These are phyloP conservation scores for Xiphophorus maculatus DNA, from an alignment of 2,113 vertebrate species.

Conservation along the genomic window DNA sequence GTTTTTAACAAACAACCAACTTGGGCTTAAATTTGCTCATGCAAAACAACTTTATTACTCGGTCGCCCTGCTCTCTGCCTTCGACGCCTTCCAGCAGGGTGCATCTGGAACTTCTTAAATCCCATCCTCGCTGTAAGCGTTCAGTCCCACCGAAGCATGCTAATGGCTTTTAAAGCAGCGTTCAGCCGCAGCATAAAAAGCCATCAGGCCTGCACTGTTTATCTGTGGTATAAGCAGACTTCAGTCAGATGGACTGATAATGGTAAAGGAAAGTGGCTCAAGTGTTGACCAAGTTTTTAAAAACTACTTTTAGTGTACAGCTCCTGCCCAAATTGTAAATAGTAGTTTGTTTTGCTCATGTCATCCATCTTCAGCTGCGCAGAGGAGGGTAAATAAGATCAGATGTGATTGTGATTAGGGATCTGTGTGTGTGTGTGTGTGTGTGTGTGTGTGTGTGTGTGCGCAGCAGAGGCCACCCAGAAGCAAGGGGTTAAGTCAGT, in stretches of 20 bases:
- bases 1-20: background rate
- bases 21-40: background rate
- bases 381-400: constrained; percentile 65
- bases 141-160: constrained; percentile 63
- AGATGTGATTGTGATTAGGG: constrained; percentile 57
- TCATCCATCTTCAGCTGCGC: constrained; percentile 31
- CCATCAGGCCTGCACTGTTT: constrained; percentile 59
- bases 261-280: constrained; percentile 24
- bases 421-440: background rate
- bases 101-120: constrained; percentile 71
- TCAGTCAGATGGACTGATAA: constrained; percentile 54
- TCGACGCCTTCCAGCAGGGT: constrained; percentile 41
- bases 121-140: constrained; percentile 58
- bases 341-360: constrained; percentile 43
- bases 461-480: constrained; percentile 66
- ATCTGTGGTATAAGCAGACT: constrained; percentile 65
- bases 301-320: constrained; percentile 7
- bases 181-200: constrained; percentile 58
- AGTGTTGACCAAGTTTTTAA: constrained; percentile 12
- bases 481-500: constrained; percentile 56
- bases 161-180: constrained; percentile 75
- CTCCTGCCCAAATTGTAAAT: constrained; percentile 35
- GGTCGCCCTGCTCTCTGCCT: background rate
- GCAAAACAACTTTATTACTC: background rate
- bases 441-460: background rate